A percentile compares a stretch with the other conserved stretches of the same genome.
Evolutionary conservation across 2,888 invertebrate genomes (phyloP).

Genomic region (Nemotelus pantherinus): DNA sequence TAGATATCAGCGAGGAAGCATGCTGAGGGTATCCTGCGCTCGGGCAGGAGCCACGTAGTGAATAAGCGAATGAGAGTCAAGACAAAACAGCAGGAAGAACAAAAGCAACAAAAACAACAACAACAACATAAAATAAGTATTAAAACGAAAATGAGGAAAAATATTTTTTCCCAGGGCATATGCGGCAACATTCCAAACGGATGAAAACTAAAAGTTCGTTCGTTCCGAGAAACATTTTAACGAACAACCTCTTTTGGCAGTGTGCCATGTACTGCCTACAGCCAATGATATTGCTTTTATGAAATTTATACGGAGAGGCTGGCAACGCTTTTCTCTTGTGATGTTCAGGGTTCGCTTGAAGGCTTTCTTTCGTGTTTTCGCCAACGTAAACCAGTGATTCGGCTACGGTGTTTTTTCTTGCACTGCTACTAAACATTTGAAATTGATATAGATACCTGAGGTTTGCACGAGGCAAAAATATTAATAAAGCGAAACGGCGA

Average conservation of each 20-base stretch:
- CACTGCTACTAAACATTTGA: constrained; percentile 46
- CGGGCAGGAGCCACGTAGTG: constrained; percentile 1
- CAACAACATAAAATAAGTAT: constrained; percentile 17
- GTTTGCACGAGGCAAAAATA: constrained; percentile 50
- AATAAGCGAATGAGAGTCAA: constrained; percentile 19
- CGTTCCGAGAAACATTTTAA: constrained; percentile 36
- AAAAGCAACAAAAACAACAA: constrained; percentile 20
- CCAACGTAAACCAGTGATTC: neutral
- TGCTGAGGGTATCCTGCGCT: neutral
- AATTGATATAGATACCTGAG: constrained; percentile 43
- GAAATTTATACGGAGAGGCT: constrained; percentile 53
- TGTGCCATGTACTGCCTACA: constrained; percentile 56
- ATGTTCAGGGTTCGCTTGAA: neutral
- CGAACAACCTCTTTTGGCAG: constrained; percentile 54
- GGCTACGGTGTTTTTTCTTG: constrained; percentile 15
- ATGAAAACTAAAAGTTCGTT: constrained; percentile 36
- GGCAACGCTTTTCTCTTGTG: constrained; percentile 25
- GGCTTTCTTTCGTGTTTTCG: constrained; percentile 7
- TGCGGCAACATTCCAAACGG: constrained; percentile 18
- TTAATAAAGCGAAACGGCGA: constrained; percentile 26
- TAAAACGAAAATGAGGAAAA: constrained; percentile 37
- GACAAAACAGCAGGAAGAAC: constrained; percentile 16
- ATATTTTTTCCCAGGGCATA: constrained; percentile 36
- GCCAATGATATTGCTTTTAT: constrained; percentile 56
- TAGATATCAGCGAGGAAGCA: constrained; percentile 7